phyloP scores from a whole-genome alignment of 2,888 invertebrate species.

The Paralinhomoeus sp. region DNA sequence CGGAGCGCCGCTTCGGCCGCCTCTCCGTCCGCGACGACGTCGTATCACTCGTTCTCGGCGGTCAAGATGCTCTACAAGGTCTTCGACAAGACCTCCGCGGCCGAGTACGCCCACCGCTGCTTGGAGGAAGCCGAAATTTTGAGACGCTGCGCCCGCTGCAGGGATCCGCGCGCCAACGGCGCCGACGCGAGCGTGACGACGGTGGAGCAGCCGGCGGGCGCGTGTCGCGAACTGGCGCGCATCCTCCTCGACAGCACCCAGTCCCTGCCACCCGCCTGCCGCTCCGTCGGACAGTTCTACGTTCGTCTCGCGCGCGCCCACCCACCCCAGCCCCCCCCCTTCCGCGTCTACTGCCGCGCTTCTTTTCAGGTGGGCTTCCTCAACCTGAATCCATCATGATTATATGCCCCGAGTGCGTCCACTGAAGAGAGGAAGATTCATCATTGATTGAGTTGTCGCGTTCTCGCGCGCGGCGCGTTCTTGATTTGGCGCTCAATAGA shows the following conservation, averaged over 20 bases:
- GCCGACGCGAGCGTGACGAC: conserved; percentile 17
- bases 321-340: not conserved
- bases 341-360: not conserved
- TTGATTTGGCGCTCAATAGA: no score
- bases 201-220: conserved; percentile 11
- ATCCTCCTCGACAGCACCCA: conserved; percentile 12
- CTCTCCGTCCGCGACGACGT: no score
- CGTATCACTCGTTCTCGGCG: conserved; percentile 12
- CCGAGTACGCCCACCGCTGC: conserved; percentile 5
- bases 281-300: conserved; percentile 19
- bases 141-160: conserved; percentile 3
- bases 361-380: conserved; percentile 1
- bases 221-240: conserved; percentile 10
- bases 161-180: conserved; percentile 20
- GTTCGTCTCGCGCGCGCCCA: conserved; percentile 9
- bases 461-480: no score
- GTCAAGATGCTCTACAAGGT: conserved; percentile 20
- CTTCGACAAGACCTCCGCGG: conserved; percentile 12
- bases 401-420: no score
- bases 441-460: no score
- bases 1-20: no score
- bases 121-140: no score
- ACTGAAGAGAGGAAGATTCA: no score
- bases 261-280: conserved; percentile 13
- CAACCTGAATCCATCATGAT: no score